Percentiles rank a stretch among this genome's conserved stretches.
phyloP scores from a whole-genome alignment of 2,113 vertebrate species.

The Alouatta palliata region DNA sequence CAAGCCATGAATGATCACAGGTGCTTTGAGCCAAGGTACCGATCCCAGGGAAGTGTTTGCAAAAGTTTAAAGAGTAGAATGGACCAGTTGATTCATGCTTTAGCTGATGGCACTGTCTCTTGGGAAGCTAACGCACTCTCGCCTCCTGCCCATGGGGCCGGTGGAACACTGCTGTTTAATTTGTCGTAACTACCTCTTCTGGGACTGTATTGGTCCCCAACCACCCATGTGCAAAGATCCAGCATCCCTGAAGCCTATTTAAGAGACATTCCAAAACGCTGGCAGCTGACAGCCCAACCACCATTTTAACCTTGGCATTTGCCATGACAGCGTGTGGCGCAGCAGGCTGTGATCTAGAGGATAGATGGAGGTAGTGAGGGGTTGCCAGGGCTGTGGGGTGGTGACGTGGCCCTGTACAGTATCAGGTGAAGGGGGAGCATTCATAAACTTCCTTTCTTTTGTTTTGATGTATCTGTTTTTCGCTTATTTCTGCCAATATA shows the following conservation, averaged over 20 bases:
- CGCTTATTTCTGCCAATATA: neutral
- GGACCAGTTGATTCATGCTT: conserved; percentile 27
- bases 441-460: conserved; percentile 38
- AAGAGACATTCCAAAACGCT: neutral
- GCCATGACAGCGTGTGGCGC: neutral
- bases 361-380: conserved; percentile 26
- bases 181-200: neutral
- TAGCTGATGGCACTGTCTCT: conserved; percentile 17
- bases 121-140: neutral
- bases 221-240: neutral
- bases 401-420: neutral
- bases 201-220: neutral
- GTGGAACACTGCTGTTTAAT: neutral
- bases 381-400: neutral
- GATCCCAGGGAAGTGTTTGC: conserved; percentile 58
- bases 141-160: neutral
- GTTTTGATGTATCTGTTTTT: neutral
- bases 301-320: neutral
- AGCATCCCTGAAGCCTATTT: neutral
- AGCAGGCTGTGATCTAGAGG: neutral
- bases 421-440: neutral
- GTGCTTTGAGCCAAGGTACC: conserved; percentile 60
- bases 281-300: neutral
- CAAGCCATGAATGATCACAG: conserved; percentile 37
- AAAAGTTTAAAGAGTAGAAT: conserved; percentile 25